Base-by-base conservation (phyloP, 2,888 invertebrate genomes). In the Calameuta filiformis region DNA sequence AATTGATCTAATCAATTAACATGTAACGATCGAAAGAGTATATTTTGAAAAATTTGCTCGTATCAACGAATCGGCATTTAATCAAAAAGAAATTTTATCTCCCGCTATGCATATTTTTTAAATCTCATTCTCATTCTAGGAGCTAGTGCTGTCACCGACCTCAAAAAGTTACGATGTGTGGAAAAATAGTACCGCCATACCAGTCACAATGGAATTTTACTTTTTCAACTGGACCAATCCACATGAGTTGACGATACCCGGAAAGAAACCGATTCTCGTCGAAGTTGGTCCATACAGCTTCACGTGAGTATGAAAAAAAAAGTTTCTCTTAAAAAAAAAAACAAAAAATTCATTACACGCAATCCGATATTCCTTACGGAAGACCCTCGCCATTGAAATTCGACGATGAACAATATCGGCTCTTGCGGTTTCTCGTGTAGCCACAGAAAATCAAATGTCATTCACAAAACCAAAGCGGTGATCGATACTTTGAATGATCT, bases 191-290 rank as follows among this genome's bases (percentile, higher is more conserved):
- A 93, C 94, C 0, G 81, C 81, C 4, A 90, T 96, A 56, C 94
- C 94, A 0, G 90, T 96, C 30, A 93, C 92, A 86, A 91, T 96
- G 83, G 95, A 96, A 84, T 92, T 96, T 79, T 95, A 94, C 87
- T 93, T 96, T 83, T 96, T 94, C 91, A 96, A 96, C 90, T 96
- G 96, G 96, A 96, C 96, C 6, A 96, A 96, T 91, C 94, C 96
- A 0, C 93, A 95, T 23, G 93, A 94, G 75, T 76, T 91, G 2
- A 81, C 74, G 15, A 93, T 94, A 68, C 93, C 93, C 3, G 93
- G 94, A 33, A 92, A 92, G 77, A 95, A 94, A 82, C 94, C 94
- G 0, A 92, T 91, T 73, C 91, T 95, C 40, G 88, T 84, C 3
- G 86, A 92, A 83, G 73, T 90, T 37, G 93, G 93, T 11, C 93